Evolutionary conservation across 23 tunicate species (phyloP), one percentile per base, ranked within the genome.

Genomic region (Ascidia mentula): DNA sequence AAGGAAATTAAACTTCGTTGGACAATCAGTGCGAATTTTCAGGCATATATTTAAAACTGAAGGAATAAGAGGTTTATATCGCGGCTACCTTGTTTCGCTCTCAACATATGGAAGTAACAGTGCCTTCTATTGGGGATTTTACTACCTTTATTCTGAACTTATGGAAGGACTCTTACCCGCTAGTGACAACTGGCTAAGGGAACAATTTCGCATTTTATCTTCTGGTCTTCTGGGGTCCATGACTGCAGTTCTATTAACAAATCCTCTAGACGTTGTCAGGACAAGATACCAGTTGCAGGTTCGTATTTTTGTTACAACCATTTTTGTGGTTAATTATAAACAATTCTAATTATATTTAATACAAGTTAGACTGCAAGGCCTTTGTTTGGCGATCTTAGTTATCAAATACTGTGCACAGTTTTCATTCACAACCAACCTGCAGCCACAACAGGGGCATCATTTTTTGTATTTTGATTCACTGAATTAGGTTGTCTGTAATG

Each of bases 61-160:
- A 80, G 99, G 99, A 15, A 22, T 95, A 7, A n/a, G 59, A 6
- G 99, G 99, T 7, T 72, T 95, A 24, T 95, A 90, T 75, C 61
- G 99, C 6, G 99, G 99, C 20, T 95, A 89, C 60, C 35, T 75
- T 24, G 72, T 95, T 4, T 95, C 99, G 13, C 77, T 95, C 17
- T 78, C 83, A 20, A 95, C 99, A 15, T 95, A 89, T 40, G 99
- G 99, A 76, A 80, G 86, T 46, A 90, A 95, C 87, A 89, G 96
- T 71, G 99, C 92, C 0, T 69, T 95, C n/a, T 95, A 89, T 69
- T 95, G 99, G 99, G 71, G 77, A 31, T 93, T 93, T 77, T 93
- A 93, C 69, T 93, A 93, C 69, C 36, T 84, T 65, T 93, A 84
- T 46, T 88, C 93, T 42, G 98, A 93, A 85, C 61, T 88, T 31